Evolutionary conservation across 2,888 invertebrate species (phyloP).

Genomic region (Ethmia dodecea): DNA sequence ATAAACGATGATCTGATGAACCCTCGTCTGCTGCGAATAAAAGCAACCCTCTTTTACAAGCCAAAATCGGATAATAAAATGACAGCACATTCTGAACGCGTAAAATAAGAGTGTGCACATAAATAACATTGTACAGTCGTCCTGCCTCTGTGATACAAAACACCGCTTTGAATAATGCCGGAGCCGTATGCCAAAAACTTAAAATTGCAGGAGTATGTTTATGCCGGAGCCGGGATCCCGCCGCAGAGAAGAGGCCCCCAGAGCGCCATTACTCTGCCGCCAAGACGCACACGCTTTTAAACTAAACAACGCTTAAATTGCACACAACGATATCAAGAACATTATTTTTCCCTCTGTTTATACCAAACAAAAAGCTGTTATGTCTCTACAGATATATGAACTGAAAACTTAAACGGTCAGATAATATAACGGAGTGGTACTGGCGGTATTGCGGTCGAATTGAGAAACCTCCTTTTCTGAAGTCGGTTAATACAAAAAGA

Average conservation of each 20-base stretch:
- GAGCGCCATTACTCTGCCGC: conserved; percentile 41
- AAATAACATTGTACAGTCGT: conserved; percentile 20
- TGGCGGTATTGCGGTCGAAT: no score
- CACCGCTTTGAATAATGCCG: conserved; percentile 44
- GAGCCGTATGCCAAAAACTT: conserved; percentile 48
- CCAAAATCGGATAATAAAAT: conserved; percentile 3
- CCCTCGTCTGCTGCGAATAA: no score
- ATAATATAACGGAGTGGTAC: no score
- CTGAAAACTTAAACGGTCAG: no score
- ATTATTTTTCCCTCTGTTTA: conserved; percentile 3
- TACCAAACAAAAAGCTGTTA: no score
- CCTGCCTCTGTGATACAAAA: conserved; percentile 37
- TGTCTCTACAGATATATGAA: no score
- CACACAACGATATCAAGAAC: conserved; percentile 35
- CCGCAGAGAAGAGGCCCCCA: conserved; percentile 34
- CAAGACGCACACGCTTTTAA: conserved; percentile 53
- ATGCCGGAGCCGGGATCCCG: conserved; percentile 30
- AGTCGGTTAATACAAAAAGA: no score
- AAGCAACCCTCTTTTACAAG: background rate
- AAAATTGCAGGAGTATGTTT: conserved; percentile 49
- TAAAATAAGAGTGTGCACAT: conserved; percentile 28
- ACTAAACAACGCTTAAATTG: conserved; percentile 52
- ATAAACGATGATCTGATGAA: no score
- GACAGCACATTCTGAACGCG: conserved; percentile 3
- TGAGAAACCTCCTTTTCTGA: no score